A percentile compares a stretch with the other conserved stretches of the same genome.
phyloP scores from a whole-genome alignment of 2,888 invertebrate species.

The Lycia hirtaria region DNA sequence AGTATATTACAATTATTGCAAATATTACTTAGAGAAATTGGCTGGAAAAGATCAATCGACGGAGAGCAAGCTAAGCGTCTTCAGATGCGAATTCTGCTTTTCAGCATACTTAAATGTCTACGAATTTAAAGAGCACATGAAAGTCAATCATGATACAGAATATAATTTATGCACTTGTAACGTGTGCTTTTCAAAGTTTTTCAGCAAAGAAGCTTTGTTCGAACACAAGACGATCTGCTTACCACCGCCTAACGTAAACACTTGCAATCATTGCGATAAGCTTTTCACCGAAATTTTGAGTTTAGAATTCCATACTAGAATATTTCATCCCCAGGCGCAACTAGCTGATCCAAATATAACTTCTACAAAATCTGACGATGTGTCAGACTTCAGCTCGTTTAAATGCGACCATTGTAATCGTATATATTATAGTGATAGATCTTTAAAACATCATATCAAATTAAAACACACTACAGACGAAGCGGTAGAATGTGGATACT shows the following conservation, averaged over 20 bases:
- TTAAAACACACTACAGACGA: slow-evolving; percentile 68
- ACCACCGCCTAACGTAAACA: slow-evolving; percentile 61
- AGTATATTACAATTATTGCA: slow-evolving; percentile 69
- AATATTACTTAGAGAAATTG: slow-evolving; percentile 54
- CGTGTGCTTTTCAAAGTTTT: slow-evolving; percentile 72
- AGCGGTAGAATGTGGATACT: slow-evolving; percentile 60
- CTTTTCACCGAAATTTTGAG: slow-evolving; percentile 71
- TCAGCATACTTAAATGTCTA: slow-evolving; percentile 55
- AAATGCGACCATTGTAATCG: slow-evolving; percentile 65
- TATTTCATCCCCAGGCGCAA: slow-evolving; percentile 72
- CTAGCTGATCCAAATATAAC: slow-evolving; percentile 63
- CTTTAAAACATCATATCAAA: slow-evolving; percentile 71
- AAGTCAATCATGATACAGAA: slow-evolving; percentile 59
- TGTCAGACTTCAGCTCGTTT: slow-evolving; percentile 47
- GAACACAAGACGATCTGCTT: slow-evolving; percentile 65
- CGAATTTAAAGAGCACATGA: slow-evolving; percentile 69
- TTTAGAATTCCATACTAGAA: slow-evolving; percentile 66
- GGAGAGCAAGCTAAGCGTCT: slow-evolving; percentile 34
- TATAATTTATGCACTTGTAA: slow-evolving; percentile 66
- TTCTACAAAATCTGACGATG: slow-evolving; percentile 54
- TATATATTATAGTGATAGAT: slow-evolving; percentile 68
- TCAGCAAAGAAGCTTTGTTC: slow-evolving; percentile 58
- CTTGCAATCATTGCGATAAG: slow-evolving; percentile 69
- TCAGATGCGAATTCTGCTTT: slow-evolving; percentile 66
- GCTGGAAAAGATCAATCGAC: slow-evolving; percentile 29